A percentile compares a stretch with the other conserved stretches of the same genome.
These are phyloP conservation scores for Bathynomus jamesi DNA, from an alignment of 1,140 invertebrate species.

Conservation along the genomic window DNA sequence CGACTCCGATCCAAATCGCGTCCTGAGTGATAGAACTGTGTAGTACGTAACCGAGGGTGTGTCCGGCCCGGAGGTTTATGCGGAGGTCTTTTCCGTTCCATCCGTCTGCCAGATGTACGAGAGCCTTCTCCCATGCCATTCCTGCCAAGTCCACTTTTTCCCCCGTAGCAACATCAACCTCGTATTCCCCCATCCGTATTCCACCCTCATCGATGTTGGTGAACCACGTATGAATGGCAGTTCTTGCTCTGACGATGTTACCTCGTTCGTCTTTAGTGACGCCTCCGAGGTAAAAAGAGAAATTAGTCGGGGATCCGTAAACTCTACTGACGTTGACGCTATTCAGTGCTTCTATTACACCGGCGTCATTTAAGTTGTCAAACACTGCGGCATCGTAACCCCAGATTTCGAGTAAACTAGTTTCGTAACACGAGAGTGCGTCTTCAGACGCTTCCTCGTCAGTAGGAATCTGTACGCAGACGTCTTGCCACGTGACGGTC, in stretches of 20 bases:
- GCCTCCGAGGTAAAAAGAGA: slow-evolving; percentile 57
- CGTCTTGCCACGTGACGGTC: neutral
- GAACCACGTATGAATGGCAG: slow-evolving; percentile 56
- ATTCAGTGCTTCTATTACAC: slow-evolving; percentile 25
- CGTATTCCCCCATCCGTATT: slow-evolving; percentile 43
- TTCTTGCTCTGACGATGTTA: slow-evolving; percentile 54
- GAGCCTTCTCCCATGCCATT: slow-evolving; percentile 20
- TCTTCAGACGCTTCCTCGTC: neutral
- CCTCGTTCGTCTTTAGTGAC: slow-evolving; percentile 52
- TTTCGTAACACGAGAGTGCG: slow-evolving; percentile 30
- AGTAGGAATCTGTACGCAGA: neutral
- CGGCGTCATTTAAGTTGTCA: slow-evolving; percentile 23
- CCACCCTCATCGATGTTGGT: slow-evolving; percentile 58
- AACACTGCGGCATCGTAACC: slow-evolving; percentile 18
- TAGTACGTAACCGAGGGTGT: slow-evolving; percentile 26
- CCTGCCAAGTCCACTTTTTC: slow-evolving; percentile 53
- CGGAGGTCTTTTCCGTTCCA: slow-evolving; percentile 13
- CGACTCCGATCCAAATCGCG: slow-evolving; percentile 55
- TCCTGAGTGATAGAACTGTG: slow-evolving; percentile 45
- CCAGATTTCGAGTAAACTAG: slow-evolving; percentile 35
- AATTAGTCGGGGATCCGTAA: slow-evolving; percentile 58
- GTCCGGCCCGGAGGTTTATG: slow-evolving; percentile 50
- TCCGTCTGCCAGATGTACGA: neutral
- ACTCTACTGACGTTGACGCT: slow-evolving; percentile 48
- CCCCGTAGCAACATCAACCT: slow-evolving; percentile 60